Percentiles rank a stretch among this genome's conserved stretches.
Conservation (phyloP, 2,888 invertebrate species). For the Drosophila colorata region DNA sequence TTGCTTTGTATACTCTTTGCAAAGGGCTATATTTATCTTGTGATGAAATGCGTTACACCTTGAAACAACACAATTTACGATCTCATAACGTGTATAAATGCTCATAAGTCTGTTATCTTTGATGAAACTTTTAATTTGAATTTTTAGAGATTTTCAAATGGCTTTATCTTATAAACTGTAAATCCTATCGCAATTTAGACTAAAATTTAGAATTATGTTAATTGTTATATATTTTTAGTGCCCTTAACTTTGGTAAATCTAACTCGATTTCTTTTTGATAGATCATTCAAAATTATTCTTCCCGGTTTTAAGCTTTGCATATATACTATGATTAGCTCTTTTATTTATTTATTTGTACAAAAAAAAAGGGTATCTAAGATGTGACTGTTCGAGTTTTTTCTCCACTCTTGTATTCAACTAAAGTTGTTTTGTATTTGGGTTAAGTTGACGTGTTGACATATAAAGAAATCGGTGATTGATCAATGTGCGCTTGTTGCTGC, state of each 20-base stretch:
- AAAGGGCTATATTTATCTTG: not conserved
- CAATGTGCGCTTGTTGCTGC: slow-evolving; percentile 16
- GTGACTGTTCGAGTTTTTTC: not conserved
- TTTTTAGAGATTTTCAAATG: too few species aligned
- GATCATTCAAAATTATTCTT: not conserved
- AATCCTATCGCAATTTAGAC: too few species aligned
- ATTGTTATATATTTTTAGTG: too few species aligned
- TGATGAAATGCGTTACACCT: not conserved
- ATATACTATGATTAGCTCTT: too few species aligned
- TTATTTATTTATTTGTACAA: not conserved
- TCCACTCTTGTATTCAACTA: not conserved
- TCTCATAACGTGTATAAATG: too few species aligned
- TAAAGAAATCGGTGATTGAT: slow-evolving; percentile 30
- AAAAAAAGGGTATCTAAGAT: slow-evolving; percentile 10
- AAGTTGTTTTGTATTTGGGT: slow-evolving; percentile 16
- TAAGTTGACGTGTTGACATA: slow-evolving; percentile 20
- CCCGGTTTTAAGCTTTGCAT: too few species aligned
- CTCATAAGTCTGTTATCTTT: too few species aligned
- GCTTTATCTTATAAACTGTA: too few species aligned
- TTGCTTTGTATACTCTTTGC: not conserved
- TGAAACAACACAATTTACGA: too few species aligned
- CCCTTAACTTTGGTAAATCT: too few species aligned
- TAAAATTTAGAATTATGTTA: too few species aligned
- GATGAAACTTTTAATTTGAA: too few species aligned
- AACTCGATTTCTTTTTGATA: not conserved